Conservation (phyloP, 35 echinoderm and acorn worm species). For the Diadema setosum region DNA sequence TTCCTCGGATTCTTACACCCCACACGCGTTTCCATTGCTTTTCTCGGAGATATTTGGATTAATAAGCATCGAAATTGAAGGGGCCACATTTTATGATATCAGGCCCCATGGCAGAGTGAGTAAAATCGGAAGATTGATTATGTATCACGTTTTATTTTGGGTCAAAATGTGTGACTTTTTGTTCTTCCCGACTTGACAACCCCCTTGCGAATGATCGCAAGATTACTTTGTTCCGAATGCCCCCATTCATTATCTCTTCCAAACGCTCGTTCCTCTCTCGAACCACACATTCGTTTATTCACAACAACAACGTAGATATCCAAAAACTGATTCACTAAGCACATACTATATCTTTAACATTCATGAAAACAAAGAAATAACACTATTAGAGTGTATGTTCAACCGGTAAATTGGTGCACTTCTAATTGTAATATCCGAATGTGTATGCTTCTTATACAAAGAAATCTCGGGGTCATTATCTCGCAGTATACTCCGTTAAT, state of each 20-base stretch:
- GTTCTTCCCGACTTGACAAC: neutral
- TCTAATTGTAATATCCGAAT: slow-evolving; percentile 33
- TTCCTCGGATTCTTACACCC: slow-evolving; percentile 12
- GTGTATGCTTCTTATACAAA: slow-evolving; percentile 24
- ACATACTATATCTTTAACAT: too few species aligned
- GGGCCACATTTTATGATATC: neutral
- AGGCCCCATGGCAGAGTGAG: slow-evolving; percentile 1
- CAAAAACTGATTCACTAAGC: neutral
- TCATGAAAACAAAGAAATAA: neutral
- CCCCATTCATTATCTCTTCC: neutral
- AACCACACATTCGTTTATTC: neutral
- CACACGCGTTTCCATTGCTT: neutral
- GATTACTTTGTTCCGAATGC: slow-evolving; percentile 27
- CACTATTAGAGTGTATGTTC: neutral
- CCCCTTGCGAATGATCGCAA: slow-evolving; percentile 21
- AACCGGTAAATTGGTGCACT: slow-evolving; percentile 11
- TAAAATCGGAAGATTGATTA: neutral
- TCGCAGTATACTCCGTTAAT: slow-evolving; percentile 14
- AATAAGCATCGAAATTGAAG: neutral
- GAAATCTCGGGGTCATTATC: slow-evolving; percentile 31
- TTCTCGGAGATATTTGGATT: neutral
- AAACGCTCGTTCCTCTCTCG: neutral
- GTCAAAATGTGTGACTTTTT: slow-evolving; percentile 14
- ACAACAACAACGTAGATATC: neutral
- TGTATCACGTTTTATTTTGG: slow-evolving; percentile 2